Conservation (phyloP, 1,140 invertebrate genomes). For the Sarcophaga peregrina region DNA sequence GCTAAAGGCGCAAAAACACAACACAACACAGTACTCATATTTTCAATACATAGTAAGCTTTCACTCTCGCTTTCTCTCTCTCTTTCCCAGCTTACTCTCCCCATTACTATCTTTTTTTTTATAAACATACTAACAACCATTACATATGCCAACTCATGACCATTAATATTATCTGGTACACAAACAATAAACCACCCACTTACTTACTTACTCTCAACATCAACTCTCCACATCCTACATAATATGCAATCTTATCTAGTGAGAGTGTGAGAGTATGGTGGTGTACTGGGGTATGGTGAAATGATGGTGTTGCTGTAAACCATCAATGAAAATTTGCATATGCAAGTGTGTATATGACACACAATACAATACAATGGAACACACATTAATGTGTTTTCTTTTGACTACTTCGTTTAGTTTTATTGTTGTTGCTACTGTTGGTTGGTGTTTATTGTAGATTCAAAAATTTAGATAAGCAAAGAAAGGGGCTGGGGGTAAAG, state of each 20-base stretch:
- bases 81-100: neutral
- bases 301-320: neutral
- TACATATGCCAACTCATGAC: conserved; percentile 21
- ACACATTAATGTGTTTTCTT: conserved; percentile 18
- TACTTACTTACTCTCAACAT: neutral
- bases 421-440: neutral
- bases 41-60: neutral
- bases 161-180: conserved; percentile 26
- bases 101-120: neutral
- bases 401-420: neutral
- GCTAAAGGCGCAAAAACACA: neutral
- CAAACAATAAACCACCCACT: conserved; percentile 15
- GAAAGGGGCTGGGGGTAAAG: neutral
- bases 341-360: neutral
- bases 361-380: neutral
- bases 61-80: neutral
- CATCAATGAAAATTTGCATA: conserved; percentile 11
- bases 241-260: neutral
- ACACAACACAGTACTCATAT: no score
- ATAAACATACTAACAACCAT: neutral
- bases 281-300: neutral
- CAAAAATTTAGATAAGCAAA: conserved; percentile 13
- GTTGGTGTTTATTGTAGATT: neutral
- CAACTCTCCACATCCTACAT: neutral
- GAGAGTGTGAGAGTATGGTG: neutral